Evolutionary conservation across 2,888 invertebrate species (phyloP).

Genomic region (Acleris literana): DNA sequence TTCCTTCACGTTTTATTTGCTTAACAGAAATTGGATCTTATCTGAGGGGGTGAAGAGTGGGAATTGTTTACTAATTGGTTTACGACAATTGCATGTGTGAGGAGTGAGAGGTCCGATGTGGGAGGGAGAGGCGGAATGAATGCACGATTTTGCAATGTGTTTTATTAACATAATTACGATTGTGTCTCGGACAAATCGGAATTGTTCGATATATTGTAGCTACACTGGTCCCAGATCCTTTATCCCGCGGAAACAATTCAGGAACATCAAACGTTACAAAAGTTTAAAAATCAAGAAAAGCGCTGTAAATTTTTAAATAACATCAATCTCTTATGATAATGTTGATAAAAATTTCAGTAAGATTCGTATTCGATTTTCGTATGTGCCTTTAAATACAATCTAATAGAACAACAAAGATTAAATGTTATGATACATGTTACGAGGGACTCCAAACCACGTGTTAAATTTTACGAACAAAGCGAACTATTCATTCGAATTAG

Average conservation of each 20-base stretch:
- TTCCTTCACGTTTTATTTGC: slow-evolving; percentile 56
- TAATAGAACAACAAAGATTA: no score
- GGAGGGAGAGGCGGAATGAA: slow-evolving; percentile 57
- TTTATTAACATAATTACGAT: slow-evolving; percentile 70
- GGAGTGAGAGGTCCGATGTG: slow-evolving; percentile 54
- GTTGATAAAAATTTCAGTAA: no score
- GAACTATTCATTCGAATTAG: not conserved
- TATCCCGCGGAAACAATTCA: not conserved
- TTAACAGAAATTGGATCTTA: slow-evolving; percentile 65
- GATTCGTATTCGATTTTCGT: no score
- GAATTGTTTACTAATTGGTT: slow-evolving; percentile 70
- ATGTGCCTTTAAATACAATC: no score
- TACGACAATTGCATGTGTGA: slow-evolving; percentile 67
- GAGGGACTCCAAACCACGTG: no score
- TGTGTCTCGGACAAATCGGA: slow-evolving; percentile 65
- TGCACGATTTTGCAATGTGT: slow-evolving; percentile 71
- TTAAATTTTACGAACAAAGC: not conserved
- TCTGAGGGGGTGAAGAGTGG: slow-evolving; percentile 54
- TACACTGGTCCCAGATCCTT: slow-evolving; percentile 3
- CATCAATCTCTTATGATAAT: no score
- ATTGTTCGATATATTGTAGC: slow-evolving; percentile 52
- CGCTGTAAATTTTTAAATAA: no score
- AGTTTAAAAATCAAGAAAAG: not conserved
- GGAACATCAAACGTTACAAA: not conserved
- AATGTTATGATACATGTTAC: no score